Conservation (phyloP, 92 coral and sea anemone species). For the Pocillopora grandis region DNA sequence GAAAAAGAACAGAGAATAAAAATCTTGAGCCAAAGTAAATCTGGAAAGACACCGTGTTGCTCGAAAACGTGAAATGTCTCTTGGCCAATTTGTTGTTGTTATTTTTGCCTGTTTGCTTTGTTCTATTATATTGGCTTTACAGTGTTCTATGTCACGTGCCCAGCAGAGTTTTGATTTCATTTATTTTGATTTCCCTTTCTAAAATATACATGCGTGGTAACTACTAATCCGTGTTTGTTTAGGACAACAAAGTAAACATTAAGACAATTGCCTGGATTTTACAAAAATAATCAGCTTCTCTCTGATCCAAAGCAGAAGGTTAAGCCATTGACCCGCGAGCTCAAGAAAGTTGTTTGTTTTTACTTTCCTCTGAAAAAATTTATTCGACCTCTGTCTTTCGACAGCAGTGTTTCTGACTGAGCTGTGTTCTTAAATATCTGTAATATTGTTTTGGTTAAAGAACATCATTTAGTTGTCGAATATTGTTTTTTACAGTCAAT, state of each 20-base stretch:
- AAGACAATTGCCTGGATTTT: conserved; percentile 3
- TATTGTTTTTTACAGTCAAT: no score
- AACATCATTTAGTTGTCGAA: neutral
- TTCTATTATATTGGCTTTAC: neutral
- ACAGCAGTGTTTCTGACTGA: neutral
- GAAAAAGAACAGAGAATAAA: neutral
- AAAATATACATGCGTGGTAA: neutral
- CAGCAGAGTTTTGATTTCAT: neutral
- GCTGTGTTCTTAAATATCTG: neutral
- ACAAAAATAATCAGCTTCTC: conserved; percentile 10
- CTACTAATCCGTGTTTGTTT: neutral
- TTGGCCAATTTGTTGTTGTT: neutral
- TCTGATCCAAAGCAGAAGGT: neutral
- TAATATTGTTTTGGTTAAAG: neutral
- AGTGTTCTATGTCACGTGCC: conserved; percentile 13
- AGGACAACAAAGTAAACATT: neutral
- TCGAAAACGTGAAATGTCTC: neutral
- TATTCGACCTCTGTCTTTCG: neutral
- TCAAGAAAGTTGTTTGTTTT: conserved; percentile 30
- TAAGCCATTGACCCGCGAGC: neutral
- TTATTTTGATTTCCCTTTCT: neutral
- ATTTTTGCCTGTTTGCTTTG: neutral
- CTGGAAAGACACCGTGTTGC: neutral
- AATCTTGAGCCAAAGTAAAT: neutral
- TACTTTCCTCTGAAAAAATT: neutral